Percentiles rank a stretch among this genome's conserved stretches.
These are phyloP conservation scores for Silurus lanzhouensis DNA, from an alignment of 2,797 vertebrate species.

Conservation along the genomic window DNA sequence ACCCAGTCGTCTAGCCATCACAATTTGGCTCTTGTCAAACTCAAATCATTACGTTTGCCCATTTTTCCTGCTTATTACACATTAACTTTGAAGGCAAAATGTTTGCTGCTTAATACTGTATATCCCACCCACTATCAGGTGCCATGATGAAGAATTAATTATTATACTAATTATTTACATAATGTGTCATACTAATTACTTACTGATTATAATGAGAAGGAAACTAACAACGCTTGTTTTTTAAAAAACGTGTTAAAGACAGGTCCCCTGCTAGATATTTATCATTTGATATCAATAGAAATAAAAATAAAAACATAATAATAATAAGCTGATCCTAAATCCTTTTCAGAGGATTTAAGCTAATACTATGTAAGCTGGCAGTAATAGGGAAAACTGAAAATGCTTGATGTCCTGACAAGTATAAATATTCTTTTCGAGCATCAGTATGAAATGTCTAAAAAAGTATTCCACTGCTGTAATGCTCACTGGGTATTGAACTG, in stretches of 20 bases:
- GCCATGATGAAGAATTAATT: neutral
- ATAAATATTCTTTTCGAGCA: no score
- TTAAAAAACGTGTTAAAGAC: neutral
- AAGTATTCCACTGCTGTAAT: neutral
- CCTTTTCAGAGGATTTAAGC: neutral
- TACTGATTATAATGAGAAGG: neutral
- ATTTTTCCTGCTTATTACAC: no score
- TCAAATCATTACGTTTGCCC: no score
- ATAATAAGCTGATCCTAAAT: neutral
- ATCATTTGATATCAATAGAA: neutral
- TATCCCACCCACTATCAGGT: neutral
- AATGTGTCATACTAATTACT: neutral
- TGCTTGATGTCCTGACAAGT: neutral
- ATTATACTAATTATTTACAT: neutral
- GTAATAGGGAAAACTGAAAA: neutral
- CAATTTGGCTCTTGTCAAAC: no score
- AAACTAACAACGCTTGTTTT: neutral
- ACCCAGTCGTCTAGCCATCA: neutral
- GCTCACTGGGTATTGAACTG: neutral
- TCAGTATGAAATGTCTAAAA: neutral
- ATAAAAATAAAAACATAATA: neutral
- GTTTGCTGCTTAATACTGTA: no score
- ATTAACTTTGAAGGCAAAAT: no score
- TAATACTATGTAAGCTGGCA: no score
- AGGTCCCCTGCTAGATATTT: neutral